Evolutionary conservation across 2,888 invertebrate species (phyloP), one percentile per base, ranked within the genome.

Genomic region (Schizotus pectinicornis): DNA sequence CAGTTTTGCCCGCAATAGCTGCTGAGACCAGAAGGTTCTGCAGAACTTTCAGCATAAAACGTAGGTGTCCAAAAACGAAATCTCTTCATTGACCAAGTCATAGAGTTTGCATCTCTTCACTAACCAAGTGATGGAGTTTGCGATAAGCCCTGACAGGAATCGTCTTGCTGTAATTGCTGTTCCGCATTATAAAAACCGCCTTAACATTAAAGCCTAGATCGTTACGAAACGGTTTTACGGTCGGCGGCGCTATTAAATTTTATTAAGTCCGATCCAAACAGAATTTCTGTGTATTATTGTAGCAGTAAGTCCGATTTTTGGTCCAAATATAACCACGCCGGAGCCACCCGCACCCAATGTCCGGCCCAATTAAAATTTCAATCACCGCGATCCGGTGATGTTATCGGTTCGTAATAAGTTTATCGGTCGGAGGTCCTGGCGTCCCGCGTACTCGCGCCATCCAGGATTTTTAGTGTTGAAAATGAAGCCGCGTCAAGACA

Each of bases 181-280:
- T 22, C 22, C 22, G 22, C 22, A 22, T 22, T 22, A 22, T 22
- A 22, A 22, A 22, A 22, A 9, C 22, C 50, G 9, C 22, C 45
- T 38, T 31, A 14, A 30, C 37, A 46, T 53, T 37, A 45, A 47
- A 38, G 35, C 14, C 12, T 54, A 54, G 39, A 47, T 41, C 41
- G 41, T 54, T 54, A 47, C 46, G 54, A 54, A 54, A 54, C 54
- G 30, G 47, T 54, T 46, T 47, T 47, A 54, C 22, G 47, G 54
- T 54, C 41, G 45, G 45, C 53, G 30, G 46, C 22, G 54, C 30
- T 39, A 38, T 54, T 54, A 54, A 54, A 34, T 54, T 54, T 54
- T 54, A 54, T 54, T 54, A 41, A 39, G 22, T 47, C 12, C 33
- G 47, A 54, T 54, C 33, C 38, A 54, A 54, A 47, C 54, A 54